Base-by-base conservation (phyloP, 2,888 invertebrate species). In the Tenthredo notha region DNA sequence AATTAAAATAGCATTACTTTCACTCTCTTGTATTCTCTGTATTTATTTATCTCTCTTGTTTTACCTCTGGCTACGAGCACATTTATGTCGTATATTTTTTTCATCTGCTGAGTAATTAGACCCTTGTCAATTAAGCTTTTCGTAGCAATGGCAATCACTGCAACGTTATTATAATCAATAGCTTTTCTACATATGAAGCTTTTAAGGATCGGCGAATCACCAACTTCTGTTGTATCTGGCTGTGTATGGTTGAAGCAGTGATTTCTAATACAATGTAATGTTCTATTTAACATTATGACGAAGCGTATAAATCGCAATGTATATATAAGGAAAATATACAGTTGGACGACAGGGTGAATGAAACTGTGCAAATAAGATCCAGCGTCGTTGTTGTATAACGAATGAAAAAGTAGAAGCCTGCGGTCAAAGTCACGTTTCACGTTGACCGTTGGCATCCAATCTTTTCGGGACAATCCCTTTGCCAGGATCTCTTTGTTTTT, bases 391-490 rank as follows among this genome's bases (percentile, higher is more conserved):
- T 74, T 74, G 18, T 54, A 77, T 54, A 33, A 33, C 10, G 21
- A 40, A 77, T 50, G 54, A 50, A 50, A 29, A 50, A 50, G 78
- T 58, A 61, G 58, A 61, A 58, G 78, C 37, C 37, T n/a, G 54
- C 15, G 21, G 54, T 61, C 58, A 78, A 78, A 58, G 78, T 78
- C 78, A 78, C 78, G 78, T 78, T 78, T 40, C 21, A 21, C 58
- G 21, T 12, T 21, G 33, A 77, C 54, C 61, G 37, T 21, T 40
- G 80, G 37, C 21, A 37, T 61, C 40, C 58, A 61, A 80, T 80
- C 33, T 80, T 61, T 61, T 50, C 61, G 12, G 61, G 78, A 21
- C 61, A 40, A 80, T 80, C 58, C 80, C 15, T 54, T 54, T 10
- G 50, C 15, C 43, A 61, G 61, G 21, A 61, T 21, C 12, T 12